Evolutionary conservation across 2,113 vertebrate species (phyloP), one percentile per base, ranked within the genome.

Genomic region (Promerops cafer): DNA sequence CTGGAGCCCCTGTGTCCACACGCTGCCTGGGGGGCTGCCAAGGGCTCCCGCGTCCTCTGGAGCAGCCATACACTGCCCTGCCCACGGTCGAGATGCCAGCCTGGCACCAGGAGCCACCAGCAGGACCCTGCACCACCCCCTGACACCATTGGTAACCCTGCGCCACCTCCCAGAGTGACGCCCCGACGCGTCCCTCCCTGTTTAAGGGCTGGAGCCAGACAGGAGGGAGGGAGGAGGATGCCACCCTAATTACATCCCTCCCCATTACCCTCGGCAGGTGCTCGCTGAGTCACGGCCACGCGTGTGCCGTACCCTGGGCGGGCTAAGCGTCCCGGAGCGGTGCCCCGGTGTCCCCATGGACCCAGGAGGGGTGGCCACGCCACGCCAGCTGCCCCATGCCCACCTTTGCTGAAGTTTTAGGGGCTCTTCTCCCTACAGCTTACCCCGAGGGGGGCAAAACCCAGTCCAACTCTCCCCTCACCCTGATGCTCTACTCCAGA

Each of bases 301-400:
- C 13, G 4, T 45, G 69, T 79, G 81, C 89, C 13, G 65, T 4
- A 0, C 71, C 60, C 82, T 37, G 83, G 87, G 92, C 1, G 69
- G 74, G 82, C 64, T 88, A 20, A 77, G 83, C 63, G 5, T 63
- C 9, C 1, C 53, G 52, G 42, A 63, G 72, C 3, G n/a, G 39
- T 63, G 64, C 21, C 40, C 14, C 0, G 0, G 8, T 49, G 42
- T 57, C 80, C 45, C 39, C 1, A 0, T 0, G 6, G 65, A 42
- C 2, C 54, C 66, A 27, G 8, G 69, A 23, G 19, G 49, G 69
- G 28, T 18, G 59, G n/a, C 27, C 0, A 0, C 0, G 5, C 49
- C 59, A 23, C 0, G 0, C 30, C 18, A 1, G 54, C 59, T 82
- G 50, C 42, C 83, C 66, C 7, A 0, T 39, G 22, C 52, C 74